Evolutionary conservation across 2,797 vertebrate species (phyloP), one percentile per base, ranked within the genome.

Genomic region (Danio jaintianensis): DNA sequence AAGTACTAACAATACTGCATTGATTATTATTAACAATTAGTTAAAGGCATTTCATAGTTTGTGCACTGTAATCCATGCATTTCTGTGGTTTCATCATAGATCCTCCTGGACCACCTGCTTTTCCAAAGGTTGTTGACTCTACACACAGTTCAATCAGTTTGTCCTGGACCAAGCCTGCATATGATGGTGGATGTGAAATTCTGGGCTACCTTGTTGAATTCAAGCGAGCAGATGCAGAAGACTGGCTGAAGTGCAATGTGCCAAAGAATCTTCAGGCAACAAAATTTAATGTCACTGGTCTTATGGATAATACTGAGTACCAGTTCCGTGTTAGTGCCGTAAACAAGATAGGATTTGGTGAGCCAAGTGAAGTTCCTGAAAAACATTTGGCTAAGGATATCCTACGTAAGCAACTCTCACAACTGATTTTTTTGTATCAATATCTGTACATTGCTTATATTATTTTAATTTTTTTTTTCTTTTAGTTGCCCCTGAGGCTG

Each of bases 181-280:
- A 96, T 55, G 98, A 99, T 15, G 98, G 98, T 12, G 98, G 98
- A 76, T 99, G 98, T 84, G 97, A 98, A 85, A 99, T 99, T 89
- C 95, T 96, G 16, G 98, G 98, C 78, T 99, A 99, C 85, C 90
- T 99, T 52, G 97, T 99, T 82, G 98, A 99, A 91, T 93, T 91
- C 83, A 99, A 97, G 90, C 89, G 95, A 90, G 95, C 86, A 15
- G 96, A 97, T 18, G 92, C 93, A 0, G 96, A 96, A 70, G 93
- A 96, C 85, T 99, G 98, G 98, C 94, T 91, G 67, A 96, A 95
- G 85, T 99, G 98, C 90, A 99, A 99, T 67, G 90, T 99, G 48
- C 96, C 98, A 1, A 96, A 97, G 87, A 98, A 98, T 78, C 95
- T 99, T 56, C 96, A 96, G 84, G 92, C 93, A 81, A 99, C 97